These are phyloP conservation scores for Orbicella faveolata DNA, from an alignment of 64 coral and sea anemone species.

Conservation along the genomic window DNA sequence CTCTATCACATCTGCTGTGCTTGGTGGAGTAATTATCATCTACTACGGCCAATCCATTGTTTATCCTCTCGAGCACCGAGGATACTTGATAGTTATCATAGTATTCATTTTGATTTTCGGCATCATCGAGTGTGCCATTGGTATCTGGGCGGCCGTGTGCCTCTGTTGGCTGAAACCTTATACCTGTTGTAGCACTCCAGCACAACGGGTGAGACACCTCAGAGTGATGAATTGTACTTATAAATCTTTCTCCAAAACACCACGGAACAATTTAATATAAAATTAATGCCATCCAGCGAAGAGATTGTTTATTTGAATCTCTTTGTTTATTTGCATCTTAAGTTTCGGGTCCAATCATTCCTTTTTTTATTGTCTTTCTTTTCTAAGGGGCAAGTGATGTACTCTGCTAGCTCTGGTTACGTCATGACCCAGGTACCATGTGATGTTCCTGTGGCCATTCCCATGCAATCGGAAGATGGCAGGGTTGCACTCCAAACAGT, in stretches of 20 bases:
- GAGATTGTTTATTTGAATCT: not conserved
- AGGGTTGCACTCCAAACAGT: not conserved
- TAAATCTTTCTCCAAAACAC: no score
- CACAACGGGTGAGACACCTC: not conserved
- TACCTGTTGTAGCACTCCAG: not conserved
- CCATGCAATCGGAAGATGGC: not conserved
- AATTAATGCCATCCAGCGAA: not conserved
- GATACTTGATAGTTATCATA: not conserved
- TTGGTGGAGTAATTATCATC: not conserved
- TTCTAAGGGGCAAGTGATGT: not conserved
- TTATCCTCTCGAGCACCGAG: not conserved
- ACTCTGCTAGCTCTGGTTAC: not conserved
- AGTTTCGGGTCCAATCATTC: no score
- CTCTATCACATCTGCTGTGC: not conserved
- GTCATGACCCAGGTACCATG: not conserved
- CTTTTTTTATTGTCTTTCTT: not conserved
- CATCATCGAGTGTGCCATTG: no score
- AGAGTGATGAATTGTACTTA: no score
- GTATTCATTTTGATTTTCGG: not conserved
- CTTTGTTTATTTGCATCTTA: no score
- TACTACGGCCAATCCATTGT: not conserved
- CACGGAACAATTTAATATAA: not conserved
- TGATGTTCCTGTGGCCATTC: conserved; percentile 1
- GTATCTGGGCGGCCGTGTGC: no score
- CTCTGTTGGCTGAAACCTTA: not conserved